Evolutionary conservation across 2,113 vertebrate genomes (phyloP), one percentile per base, ranked within the genome.

Genomic region (Okapia johnstoni): DNA sequence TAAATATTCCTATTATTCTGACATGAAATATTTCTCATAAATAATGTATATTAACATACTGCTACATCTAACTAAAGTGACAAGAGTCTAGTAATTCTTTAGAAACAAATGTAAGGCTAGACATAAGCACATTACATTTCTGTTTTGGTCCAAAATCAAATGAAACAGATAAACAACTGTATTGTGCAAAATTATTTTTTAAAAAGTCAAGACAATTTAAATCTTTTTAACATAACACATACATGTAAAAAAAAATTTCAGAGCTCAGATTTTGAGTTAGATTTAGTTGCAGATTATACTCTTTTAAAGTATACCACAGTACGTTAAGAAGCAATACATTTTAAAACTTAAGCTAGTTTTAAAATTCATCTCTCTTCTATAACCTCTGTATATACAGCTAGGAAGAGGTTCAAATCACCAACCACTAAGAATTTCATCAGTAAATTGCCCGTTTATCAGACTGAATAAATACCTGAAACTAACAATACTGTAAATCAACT

Each of bases 61-160:
- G 87, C 88, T 92, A 96, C 98, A 97, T 94, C 81, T 89, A 96
- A 86, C 70, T 94, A 30, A 85, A 77, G 21, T 77, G 48, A 98
- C 33, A 96, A 70, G 2, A 97, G n/a, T 57, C 89, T 17, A 96
- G n/a, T 70, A 93, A 97, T 97, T 84, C 83, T 96, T 90, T 87
- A 77, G 58, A 97, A 98, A 97, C 9, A 97, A 98, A 97, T 54
- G 63, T 70, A 98, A 95, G 23, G 7, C 58, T n/a, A 97, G 80
- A 96, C 40, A 96, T 40, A 94, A 98, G 94, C 21, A 97, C 5
- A 92, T 33, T 54, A 95, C 43, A 88, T 26, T 89, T 97, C 66
- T 14, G 77, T 90, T 97, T 90, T 3, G 48, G 25, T 26, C 76
- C 54, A 94, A 97, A 98, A 96, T 96, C 33, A 98, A 98, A 61